Evolutionary conservation across 2,888 invertebrate genomes (phyloP), one percentile per base, ranked within the genome.

Genomic region (Watsonalla cultraria): DNA sequence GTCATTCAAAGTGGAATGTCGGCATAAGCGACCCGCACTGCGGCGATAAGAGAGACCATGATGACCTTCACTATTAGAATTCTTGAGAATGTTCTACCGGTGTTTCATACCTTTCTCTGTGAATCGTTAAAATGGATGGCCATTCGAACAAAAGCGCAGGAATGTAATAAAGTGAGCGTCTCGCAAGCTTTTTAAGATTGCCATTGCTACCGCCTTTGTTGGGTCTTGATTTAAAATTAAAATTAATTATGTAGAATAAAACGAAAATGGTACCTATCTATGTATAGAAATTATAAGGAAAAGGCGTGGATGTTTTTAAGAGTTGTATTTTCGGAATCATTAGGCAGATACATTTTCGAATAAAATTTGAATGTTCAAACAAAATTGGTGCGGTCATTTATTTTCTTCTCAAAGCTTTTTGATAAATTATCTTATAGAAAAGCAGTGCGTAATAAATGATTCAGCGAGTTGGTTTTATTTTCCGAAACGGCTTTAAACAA

Each of bases 141-240:
- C 54, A 60, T 45, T 58, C 58, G 51, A 56, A 55, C 47, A 46
- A 55, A 56, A 52, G 53, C 52, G 48, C 48, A 56, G 64, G 67
- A 67, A 67, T 67, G 58, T 61, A 67, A 67, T 67, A 62, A 67
- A 61, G 53, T 57, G 47, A 47, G 51, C 56, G 15, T 52, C 35
- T 48, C 37, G 15, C 15, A 15, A 37, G 7, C 14, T 37, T 37
- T 48, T 39, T 9, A 35, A 37, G 48, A 48, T 48, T 48, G 35
- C 49, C 8, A 8, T 37, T 54, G 52, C 55, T 60, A 60, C 59
- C 60, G 54, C 53, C 58, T 59, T 62, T 37, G 9, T 14, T 49
- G 13, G 11, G 7, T 9, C 5, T 39, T 39, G 39, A 42, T 11
- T 42, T 11, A 42, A 42, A 42, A 8, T 5, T 37, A 37, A 0